A percentile compares a stretch with the other conserved stretches of the same genome.
Conservation (phyloP, 64 coral and sea anemone species). For the Cladopsammia gracilis region DNA sequence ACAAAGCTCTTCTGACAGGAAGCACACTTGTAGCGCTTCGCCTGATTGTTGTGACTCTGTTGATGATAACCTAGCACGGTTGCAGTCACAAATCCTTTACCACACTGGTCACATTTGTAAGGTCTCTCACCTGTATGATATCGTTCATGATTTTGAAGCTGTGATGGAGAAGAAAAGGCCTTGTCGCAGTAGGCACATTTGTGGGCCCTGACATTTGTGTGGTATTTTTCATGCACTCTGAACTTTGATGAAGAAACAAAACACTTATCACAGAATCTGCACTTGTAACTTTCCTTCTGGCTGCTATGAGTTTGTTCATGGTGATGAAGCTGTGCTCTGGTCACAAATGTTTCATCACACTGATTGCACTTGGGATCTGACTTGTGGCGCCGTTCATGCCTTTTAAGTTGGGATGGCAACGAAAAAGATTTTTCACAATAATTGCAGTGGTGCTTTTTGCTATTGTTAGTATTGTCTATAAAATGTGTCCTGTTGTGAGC, state of each 20-base stretch:
- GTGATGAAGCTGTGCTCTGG: not conserved
- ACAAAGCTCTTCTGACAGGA: conserved; percentile 12
- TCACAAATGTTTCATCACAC: not conserved
- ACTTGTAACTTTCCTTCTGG: not conserved
- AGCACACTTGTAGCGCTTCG: conserved; percentile 33
- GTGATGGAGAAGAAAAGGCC: not conserved
- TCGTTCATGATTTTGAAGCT: conserved; percentile 26
- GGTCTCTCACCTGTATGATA: conserved; percentile 51
- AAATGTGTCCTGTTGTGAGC: no score
- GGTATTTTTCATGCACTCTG: not conserved
- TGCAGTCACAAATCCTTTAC: conserved; percentile 4
- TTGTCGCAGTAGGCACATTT: conserved; percentile 23
- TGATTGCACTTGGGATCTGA: not conserved
- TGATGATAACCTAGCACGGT: not conserved
- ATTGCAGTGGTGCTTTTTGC: no score
- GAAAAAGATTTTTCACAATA: no score
- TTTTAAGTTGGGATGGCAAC: no score
- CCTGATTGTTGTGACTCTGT: conserved; percentile 1
- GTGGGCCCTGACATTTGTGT: not conserved
- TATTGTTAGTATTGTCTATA: no score
- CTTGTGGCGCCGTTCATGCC: no score
- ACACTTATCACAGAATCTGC: conserved; percentile 2
- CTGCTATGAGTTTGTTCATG: not conserved
- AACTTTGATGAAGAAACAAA: not conserved
- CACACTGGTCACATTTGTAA: conserved; percentile 40